Percentiles rank a stretch among this genome's conserved stretches.
phyloP scores from a whole-genome alignment of 2,888 invertebrate genomes.

The Anoplius nigerrimus region DNA sequence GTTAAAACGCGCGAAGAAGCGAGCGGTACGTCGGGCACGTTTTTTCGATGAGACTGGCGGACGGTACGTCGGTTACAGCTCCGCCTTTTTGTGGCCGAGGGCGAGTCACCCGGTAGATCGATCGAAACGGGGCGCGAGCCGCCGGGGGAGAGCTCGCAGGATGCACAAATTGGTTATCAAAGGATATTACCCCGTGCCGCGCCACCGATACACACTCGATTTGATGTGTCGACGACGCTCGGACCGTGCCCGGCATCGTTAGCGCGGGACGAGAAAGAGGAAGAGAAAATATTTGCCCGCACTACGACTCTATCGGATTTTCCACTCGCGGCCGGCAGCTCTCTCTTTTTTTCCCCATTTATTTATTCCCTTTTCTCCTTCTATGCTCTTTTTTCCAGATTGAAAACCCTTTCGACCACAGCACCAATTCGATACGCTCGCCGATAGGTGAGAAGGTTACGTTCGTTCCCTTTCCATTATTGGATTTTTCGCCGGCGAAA shows the following conservation, averaged over 20 bases:
- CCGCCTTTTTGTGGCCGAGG: constrained; percentile 16
- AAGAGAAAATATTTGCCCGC: constrained; percentile 69
- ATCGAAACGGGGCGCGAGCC: constrained; percentile 47
- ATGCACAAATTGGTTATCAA: constrained; percentile 72
- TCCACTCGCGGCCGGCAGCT: constrained; percentile 63
- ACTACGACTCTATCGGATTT: constrained; percentile 68
- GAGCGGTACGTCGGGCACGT: too few relatives aligned
- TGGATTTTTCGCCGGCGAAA: not conserved
- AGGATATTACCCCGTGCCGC: constrained; percentile 66
- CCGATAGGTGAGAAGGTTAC: too few relatives aligned
- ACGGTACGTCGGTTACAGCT: not conserved
- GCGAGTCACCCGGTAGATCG: constrained; percentile 54
- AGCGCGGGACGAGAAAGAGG: constrained; percentile 47
- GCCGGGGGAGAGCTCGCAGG: constrained; percentile 49
- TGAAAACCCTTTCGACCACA: constrained; percentile 58
- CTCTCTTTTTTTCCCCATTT: constrained; percentile 40
- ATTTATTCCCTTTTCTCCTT: too few relatives aligned
- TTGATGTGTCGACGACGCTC: constrained; percentile 63
- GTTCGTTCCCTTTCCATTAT: not conserved
- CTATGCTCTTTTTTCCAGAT: too few relatives aligned
- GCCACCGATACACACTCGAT: constrained; percentile 67
- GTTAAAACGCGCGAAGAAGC: too few relatives aligned
- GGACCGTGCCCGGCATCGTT: constrained; percentile 51
- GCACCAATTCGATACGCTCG: too few relatives aligned
- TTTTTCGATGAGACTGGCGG: not conserved